These are phyloP conservation scores for Otus sunia DNA, from an alignment of 2,113 vertebrate genomes.

Conservation along the genomic window DNA sequence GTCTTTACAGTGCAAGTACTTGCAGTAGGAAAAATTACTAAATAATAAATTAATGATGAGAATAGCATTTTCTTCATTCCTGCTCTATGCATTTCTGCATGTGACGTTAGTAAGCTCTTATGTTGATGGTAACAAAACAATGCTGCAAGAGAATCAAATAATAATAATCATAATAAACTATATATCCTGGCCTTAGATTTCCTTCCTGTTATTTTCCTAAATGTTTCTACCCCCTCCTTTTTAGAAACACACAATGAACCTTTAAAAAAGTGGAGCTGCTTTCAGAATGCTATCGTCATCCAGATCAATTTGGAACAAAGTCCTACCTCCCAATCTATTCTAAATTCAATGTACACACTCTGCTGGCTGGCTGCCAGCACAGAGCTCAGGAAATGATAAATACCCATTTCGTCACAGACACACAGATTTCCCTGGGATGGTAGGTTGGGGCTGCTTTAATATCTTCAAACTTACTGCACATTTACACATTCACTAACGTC, in stretches of 20 bases:
- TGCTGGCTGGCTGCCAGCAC: slow-evolving; percentile 56
- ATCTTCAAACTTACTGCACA: background rate
- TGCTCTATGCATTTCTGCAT: background rate
- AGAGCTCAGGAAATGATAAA: slow-evolving; percentile 69
- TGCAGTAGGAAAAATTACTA: background rate
- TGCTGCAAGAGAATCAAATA: background rate
- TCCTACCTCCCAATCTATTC: slow-evolving; percentile 62
- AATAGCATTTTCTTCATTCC: slow-evolving; percentile 18
- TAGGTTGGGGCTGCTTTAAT: slow-evolving; percentile 9
- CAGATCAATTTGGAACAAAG: slow-evolving; percentile 63
- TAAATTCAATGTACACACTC: slow-evolving; percentile 68
- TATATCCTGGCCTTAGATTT: background rate
- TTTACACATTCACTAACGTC: background rate
- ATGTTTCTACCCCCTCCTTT: slow-evolving; percentile 9
- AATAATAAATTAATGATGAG: background rate
- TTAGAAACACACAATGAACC: slow-evolving; percentile 34
- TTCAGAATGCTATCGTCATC: slow-evolving; percentile 58
- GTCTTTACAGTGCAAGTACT: background rate
- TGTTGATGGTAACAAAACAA: background rate
- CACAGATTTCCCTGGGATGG: slow-evolving; percentile 49
- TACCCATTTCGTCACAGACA: slow-evolving; percentile 47
- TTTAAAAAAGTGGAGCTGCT: slow-evolving; percentile 51
- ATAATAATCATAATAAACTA: background rate
- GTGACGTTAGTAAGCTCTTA: background rate
- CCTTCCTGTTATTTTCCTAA: slow-evolving; percentile 55